A percentile compares a stretch with the other conserved stretches of the same genome.
phyloP scores from a whole-genome alignment of 92 coral and sea anemone genomes.

The Ricordea florida region DNA sequence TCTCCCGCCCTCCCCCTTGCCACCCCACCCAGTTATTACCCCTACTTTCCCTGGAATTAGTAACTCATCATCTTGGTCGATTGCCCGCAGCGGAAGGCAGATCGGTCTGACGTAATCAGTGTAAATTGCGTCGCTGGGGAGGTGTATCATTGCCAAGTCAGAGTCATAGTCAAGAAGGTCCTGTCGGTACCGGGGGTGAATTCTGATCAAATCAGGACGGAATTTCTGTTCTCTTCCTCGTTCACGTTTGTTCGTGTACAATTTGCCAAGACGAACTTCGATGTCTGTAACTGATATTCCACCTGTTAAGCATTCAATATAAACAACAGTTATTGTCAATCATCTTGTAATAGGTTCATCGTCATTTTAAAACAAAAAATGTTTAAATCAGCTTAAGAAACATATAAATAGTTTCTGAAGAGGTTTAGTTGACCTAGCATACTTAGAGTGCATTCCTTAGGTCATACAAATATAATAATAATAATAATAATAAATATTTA shows the following conservation, averaged over 20 bases:
- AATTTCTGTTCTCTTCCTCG: constrained; percentile 57
- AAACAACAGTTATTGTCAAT: too few relatives aligned
- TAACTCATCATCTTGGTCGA: constrained; percentile 19
- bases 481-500: too few relatives aligned
- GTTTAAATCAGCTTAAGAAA: too few relatives aligned
- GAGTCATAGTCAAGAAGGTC: constrained; percentile 60
- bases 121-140: constrained; percentile 48
- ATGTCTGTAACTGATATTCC: constrained; percentile 19
- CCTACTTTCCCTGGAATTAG: constrained; percentile 27
- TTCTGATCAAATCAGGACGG: constrained; percentile 40
- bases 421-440: too few relatives aligned
- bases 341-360: too few relatives aligned
- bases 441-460: too few relatives aligned
- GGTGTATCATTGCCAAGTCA: constrained; percentile 85
- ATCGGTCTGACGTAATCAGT: constrained; percentile 92
- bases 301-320: background rate
- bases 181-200: constrained; percentile 57
- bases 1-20: background rate
- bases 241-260: constrained; percentile 45
- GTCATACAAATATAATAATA: too few relatives aligned
- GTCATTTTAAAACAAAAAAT: too few relatives aligned
- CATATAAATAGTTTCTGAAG: too few relatives aligned
- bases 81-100: constrained; percentile 61
- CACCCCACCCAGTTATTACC: constrained; percentile 78
- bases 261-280: constrained; percentile 82